Evolutionary conservation across 2,888 invertebrate species (phyloP).

Genomic region (Drosophila acutilabella): DNA sequence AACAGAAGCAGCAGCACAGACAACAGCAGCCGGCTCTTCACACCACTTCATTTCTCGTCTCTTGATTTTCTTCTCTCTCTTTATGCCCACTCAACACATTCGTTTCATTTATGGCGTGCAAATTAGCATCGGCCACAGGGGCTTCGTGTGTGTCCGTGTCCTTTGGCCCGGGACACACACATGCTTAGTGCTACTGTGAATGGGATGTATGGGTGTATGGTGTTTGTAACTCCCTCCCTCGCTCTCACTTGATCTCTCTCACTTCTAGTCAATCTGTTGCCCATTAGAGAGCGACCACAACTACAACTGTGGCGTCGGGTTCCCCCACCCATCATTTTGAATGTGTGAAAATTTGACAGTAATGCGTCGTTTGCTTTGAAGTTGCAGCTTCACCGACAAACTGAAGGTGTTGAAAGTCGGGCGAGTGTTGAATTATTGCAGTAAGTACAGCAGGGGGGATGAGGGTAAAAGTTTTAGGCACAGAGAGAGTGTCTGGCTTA

Average conservation of each 20-base stretch:
- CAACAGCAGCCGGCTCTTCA: conserved; percentile 49
- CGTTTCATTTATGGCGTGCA: conserved; percentile 80
- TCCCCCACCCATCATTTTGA: conserved; percentile 33
- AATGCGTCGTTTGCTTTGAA: conserved; percentile 66
- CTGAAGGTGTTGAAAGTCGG: conserved; percentile 48
- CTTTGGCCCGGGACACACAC: conserved; percentile 65
- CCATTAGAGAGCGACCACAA: conserved; percentile 48
- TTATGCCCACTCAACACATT: conserved; percentile 67
- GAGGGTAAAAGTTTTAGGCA: not conserved
- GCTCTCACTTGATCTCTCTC: not conserved
- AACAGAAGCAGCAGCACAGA: conserved; percentile 28
- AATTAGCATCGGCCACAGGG: conserved; percentile 74
- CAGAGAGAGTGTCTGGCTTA: conserved; percentile 4
- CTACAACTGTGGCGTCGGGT: conserved; percentile 6
- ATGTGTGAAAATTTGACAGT: conserved; percentile 77
- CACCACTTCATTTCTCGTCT: conserved; percentile 44
- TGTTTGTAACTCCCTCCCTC: conserved; percentile 14
- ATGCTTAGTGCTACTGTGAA: conserved; percentile 58
- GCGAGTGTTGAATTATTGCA: conserved; percentile 35
- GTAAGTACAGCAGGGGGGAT: not conserved
- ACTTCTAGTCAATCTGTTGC: conserved; percentile 56
- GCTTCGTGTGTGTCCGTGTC: conserved; percentile 68
- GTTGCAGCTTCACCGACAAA: conserved; percentile 45
- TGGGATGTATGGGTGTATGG: not conserved
- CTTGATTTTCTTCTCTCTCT: conserved; percentile 1